phyloP scores from a whole-genome alignment of 2,888 invertebrate genomes.

The Campoplex capitator region DNA sequence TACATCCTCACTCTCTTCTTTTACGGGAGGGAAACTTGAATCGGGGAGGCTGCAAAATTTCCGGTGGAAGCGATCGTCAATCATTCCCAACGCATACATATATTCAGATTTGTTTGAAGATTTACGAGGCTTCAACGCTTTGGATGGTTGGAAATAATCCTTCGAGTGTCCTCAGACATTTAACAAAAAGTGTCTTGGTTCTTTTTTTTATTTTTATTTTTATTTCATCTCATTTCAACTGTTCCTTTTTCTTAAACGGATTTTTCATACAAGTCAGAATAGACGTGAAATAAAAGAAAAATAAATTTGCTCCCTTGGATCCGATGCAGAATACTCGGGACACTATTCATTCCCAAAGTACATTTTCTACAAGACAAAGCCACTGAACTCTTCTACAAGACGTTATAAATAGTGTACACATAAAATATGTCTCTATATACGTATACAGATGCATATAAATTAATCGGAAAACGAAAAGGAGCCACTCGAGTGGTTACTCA shows the following conservation, averaged over 20 bases:
- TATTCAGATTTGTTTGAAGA: constrained; percentile 46
- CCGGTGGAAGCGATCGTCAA: constrained; percentile 45
- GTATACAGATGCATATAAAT: constrained; percentile 27
- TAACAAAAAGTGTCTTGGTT: not conserved
- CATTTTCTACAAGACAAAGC: constrained; percentile 58
- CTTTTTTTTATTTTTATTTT: not conserved
- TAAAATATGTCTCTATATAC: not conserved
- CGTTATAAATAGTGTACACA: constrained; percentile 20
- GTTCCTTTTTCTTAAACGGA: not conserved
- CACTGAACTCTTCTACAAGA: constrained; percentile 43
- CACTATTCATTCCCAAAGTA: constrained; percentile 39
- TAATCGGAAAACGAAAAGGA: constrained; percentile 41
- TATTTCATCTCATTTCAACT: not conserved
- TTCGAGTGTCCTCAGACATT: constrained; percentile 10
- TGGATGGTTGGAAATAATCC: constrained; percentile 23
- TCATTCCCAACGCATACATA: constrained; percentile 27
- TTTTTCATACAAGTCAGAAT: not conserved
- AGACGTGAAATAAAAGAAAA: constrained; percentile 29
- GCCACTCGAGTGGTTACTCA: constrained; percentile 65
- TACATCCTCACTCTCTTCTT: constrained; percentile 1
- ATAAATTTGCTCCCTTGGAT: constrained; percentile 22
- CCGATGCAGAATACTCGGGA: constrained; percentile 28
- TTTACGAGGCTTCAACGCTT: constrained; percentile 37
- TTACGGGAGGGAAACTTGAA: constrained; percentile 4
- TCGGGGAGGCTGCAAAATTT: constrained; percentile 26